Evolutionary conservation across 2,888 invertebrate genomes (phyloP).

Genomic region (Drosophila basisetae): DNA sequence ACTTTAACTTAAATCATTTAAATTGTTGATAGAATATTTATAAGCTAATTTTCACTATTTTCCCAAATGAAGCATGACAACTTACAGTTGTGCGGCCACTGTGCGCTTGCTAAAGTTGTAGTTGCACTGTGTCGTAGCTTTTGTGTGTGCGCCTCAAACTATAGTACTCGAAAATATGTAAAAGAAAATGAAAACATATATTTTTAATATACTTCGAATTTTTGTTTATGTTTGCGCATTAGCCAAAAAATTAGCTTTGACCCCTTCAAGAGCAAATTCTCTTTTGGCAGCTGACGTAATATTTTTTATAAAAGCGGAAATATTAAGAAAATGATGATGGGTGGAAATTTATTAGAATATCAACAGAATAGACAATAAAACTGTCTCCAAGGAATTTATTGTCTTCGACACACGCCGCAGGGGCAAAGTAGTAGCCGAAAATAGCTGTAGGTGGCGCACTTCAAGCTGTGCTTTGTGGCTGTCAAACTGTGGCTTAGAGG

Average conservation of each 20-base stretch:
- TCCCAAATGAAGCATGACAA: not conserved
- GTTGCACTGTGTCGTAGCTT: constrained; percentile 7
- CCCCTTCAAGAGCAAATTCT: constrained; percentile 34
- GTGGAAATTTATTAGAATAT: constrained; percentile 33
- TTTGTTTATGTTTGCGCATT: constrained; percentile 29
- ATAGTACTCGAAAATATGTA: constrained; percentile 8
- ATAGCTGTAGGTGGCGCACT: constrained; percentile 43
- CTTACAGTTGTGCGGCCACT: constrained; percentile 24
- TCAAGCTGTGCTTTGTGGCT: constrained; percentile 5
- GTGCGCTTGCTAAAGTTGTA: constrained; percentile 33
- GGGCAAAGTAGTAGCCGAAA: not conserved
- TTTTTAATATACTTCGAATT: constrained; percentile 16
- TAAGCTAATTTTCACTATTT: constrained; percentile 8
- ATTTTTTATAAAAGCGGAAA: constrained; percentile 18
- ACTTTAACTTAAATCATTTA: constrained; percentile 18
- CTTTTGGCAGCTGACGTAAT: constrained; percentile 56
- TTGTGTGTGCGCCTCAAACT: constrained; percentile 4
- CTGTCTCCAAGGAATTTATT: constrained; percentile 25
- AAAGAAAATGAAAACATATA: constrained; percentile 1
- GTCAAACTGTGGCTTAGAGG: constrained; percentile 42
- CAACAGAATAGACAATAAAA: constrained; percentile 15
- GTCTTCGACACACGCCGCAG: not conserved
- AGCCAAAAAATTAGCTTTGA: constrained; percentile 21
- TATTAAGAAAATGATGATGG: constrained; percentile 14
- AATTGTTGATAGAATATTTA: constrained; percentile 8